Evolutionary conservation across 2,113 vertebrate species (phyloP).

Genomic region (Barnardius zonarius): DNA sequence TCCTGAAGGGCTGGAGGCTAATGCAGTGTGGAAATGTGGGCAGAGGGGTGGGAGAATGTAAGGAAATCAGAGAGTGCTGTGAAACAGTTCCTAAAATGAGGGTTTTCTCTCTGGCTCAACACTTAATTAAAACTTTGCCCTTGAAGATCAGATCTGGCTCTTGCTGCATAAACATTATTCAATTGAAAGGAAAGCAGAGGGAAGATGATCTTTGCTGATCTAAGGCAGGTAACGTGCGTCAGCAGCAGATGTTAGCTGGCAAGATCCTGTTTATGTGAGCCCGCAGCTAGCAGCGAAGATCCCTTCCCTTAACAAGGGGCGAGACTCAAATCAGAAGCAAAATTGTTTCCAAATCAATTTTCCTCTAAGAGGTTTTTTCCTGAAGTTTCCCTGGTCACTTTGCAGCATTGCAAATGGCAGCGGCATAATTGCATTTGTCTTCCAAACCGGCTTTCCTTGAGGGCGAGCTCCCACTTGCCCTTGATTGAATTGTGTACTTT

Average conservation of each 20-base stretch:
- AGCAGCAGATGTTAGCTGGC: not conserved
- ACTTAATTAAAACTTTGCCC: not conserved
- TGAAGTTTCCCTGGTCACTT: not conserved
- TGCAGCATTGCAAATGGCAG: not conserved
- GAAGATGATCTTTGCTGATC: not conserved
- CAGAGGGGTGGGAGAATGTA: not conserved
- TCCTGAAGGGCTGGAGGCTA: not conserved
- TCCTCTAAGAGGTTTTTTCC: not conserved
- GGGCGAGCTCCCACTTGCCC: slow-evolving; percentile 50
- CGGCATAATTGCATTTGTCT: slow-evolving; percentile 55
- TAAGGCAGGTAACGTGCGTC: rapidly evolving
- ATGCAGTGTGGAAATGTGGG: rapidly evolving
- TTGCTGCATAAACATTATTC: not conserved
- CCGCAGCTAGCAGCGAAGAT: not conserved
- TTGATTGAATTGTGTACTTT: slow-evolving; percentile 60
- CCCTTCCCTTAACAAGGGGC: not conserved
- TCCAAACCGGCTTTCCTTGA: slow-evolving; percentile 44
- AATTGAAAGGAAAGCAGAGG: not conserved
- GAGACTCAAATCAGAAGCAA: not conserved
- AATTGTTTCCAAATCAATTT: not conserved
- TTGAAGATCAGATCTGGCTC: not conserved
- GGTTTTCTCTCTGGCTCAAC: rapidly evolving
- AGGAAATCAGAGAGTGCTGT: not conserved
- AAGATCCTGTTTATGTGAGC: not conserved
- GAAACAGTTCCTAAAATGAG: not conserved